These are phyloP conservation scores for Hedya salicella DNA, from an alignment of 2,888 invertebrate species.

Conservation along the genomic window DNA sequence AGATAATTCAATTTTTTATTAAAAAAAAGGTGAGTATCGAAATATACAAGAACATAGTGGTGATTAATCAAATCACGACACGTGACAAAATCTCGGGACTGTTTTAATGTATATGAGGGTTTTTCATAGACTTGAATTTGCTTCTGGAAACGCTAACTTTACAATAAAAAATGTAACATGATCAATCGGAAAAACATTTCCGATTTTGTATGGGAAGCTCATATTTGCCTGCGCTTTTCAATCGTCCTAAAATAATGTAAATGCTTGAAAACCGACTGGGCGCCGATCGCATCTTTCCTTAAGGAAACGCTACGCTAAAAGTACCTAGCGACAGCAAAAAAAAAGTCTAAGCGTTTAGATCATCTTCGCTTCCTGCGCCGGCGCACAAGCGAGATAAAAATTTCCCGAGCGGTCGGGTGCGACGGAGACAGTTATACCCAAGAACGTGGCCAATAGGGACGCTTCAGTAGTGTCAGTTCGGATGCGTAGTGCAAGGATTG, in stretches of 20 bases:
- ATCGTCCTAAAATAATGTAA: neutral
- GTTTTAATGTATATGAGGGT: too few species aligned
- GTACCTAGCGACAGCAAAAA: conserved; percentile 32
- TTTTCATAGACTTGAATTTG: too few species aligned
- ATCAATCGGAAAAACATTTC: too few species aligned
- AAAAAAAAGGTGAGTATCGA: too few species aligned
- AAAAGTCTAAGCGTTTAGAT: conserved; percentile 63
- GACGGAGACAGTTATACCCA: conserved; percentile 51
- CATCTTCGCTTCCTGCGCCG: conserved; percentile 75
- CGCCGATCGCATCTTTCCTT: conserved; percentile 7
- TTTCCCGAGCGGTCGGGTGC: conserved; percentile 43
- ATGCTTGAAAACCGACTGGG: neutral
- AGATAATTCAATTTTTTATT: too few species aligned
- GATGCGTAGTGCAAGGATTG: conserved; percentile 46
- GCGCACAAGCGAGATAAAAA: conserved; percentile 60
- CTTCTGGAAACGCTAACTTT: too few species aligned
- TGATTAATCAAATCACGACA: too few species aligned
- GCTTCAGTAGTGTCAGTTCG: conserved; percentile 57
- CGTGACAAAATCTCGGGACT: too few species aligned
- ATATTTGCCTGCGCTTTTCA: too few species aligned
- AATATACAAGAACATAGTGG: too few species aligned
- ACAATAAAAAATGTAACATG: too few species aligned
- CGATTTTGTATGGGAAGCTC: too few species aligned
- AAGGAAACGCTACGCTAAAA: conserved; percentile 22
- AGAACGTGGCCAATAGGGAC: conserved; percentile 52